Evolutionary conservation across 2,797 vertebrate species (phyloP).

Genomic region (Glyptemys insculpta): DNA sequence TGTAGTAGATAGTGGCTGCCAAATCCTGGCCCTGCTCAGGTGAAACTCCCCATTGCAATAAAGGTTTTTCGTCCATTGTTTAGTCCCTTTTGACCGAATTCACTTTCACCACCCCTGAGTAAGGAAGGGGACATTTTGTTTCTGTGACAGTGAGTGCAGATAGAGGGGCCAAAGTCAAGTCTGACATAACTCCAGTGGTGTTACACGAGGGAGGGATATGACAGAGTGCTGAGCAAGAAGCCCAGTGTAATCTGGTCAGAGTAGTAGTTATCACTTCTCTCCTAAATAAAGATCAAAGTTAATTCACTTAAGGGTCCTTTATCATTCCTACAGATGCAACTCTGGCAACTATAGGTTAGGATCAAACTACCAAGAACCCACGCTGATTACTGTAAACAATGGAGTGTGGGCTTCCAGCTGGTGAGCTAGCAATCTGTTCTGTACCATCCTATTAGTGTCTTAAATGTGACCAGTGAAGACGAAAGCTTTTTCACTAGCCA

Average conservation of each 20-base stretch:
- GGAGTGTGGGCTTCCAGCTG: rapidly evolving
- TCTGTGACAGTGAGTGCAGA: not conserved
- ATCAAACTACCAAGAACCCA: not conserved
- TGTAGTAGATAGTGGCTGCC: slow-evolving; percentile 13
- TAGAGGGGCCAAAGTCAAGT: slow-evolving; percentile 39
- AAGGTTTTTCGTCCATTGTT: slow-evolving; percentile 40
- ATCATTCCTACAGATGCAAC: not conserved
- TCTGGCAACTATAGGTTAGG: not conserved
- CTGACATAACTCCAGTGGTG: slow-evolving; percentile 7
- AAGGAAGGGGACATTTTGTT: not conserved
- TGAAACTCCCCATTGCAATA: slow-evolving; percentile 44
- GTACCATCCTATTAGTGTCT: not conserved
- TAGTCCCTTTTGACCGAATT: slow-evolving; percentile 45
- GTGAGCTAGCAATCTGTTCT: not conserved
- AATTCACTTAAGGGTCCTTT: slow-evolving; percentile 6
- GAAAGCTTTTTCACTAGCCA: not conserved
- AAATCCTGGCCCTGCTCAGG: slow-evolving; percentile 46
- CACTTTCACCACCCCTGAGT: slow-evolving; percentile 15
- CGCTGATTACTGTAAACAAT: not conserved
- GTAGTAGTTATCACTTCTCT: not conserved
- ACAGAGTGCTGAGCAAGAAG: not conserved
- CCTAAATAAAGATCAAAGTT: not conserved
- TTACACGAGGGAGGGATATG: not conserved
- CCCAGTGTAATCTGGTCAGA: not conserved
- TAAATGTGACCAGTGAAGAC: not conserved